phyloP scores from a whole-genome alignment of 1,140 invertebrate genomes.

The Prorops nasuta region DNA sequence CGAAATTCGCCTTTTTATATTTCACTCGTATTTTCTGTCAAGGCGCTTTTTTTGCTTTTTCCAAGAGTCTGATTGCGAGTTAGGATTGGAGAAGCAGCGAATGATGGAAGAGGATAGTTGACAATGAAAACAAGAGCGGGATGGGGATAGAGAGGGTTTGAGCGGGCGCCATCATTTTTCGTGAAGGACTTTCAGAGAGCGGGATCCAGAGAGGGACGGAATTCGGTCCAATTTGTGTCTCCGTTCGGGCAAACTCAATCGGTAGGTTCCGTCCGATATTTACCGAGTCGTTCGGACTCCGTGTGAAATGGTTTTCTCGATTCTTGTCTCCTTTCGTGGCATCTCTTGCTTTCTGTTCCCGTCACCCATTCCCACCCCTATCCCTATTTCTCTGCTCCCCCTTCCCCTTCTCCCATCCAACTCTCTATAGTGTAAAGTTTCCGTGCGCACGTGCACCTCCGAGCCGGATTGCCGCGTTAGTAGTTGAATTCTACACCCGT shows the following conservation, averaged over 20 bases:
- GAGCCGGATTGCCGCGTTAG: not conserved
- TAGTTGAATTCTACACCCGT: not conserved
- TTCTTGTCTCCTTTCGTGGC: no score
- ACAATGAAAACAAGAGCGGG: not conserved
- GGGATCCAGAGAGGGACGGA: not conserved
- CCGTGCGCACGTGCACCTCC: not conserved
- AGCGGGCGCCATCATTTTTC: conserved; percentile 7
- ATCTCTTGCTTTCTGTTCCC: not conserved
- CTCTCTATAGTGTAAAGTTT: not conserved
- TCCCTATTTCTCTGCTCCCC: not conserved
- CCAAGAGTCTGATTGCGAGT: conserved; percentile 9
- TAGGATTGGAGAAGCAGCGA: conserved; percentile 2
- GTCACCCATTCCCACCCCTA: not conserved
- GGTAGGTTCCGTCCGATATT: no score
- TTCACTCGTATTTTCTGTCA: conserved; percentile 23
- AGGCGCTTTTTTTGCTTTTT: conserved; percentile 25
- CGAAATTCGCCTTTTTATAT: no score
- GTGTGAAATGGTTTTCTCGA: no score
- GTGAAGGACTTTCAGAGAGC: not conserved
- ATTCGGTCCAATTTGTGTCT: no score
- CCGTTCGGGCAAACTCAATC: no score
- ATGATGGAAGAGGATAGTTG: conserved; percentile 5
- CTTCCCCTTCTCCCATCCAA: not conserved
- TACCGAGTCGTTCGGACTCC: no score
- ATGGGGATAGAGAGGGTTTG: not conserved